Evolutionary conservation across 2,113 vertebrate species (phyloP), one percentile per base, ranked within the genome.

Genomic region (Grantiella picta): DNA sequence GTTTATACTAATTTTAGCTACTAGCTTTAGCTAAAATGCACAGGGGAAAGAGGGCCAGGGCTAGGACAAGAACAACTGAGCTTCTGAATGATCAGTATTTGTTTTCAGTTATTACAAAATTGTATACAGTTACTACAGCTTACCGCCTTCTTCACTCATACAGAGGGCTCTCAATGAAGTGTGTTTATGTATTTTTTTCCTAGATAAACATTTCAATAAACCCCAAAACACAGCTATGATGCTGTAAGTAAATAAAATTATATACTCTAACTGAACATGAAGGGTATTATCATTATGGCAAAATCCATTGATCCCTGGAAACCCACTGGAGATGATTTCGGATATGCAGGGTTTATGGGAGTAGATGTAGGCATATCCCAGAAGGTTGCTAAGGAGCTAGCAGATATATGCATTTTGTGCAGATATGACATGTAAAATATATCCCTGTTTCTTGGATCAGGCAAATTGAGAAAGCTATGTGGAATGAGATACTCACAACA

Each of bases 371-470:
- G 50, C 73, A 85, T 83, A 75, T 57, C 68, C 64, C 59, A 91
- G 86, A 94, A 95, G 83, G 85, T 82, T 96, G 81, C 77, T 92
- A 96, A 96, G 95, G 44, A 91, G 94, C 85, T 80, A 89, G 69
- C 40, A 82, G 77, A 86, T 75, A 81, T 53, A 78, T 69, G 85
- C 70, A 44, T 95, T 94, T 92, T 95, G 79, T 56, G n/a, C 64
- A 91, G 75, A 92, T 71, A 71, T 85, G 91, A 86, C 44, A 81
- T 11, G 36, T 60, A 86, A 94, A 96, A 76, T 73, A 82, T 24
- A 87, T 95, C 38, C 72, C 44, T 47, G 14, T 59, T 96, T 78
- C 82, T 86, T 94, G 89, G 84, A 61, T 70, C 82, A 90, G 73
- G 56, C 20, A 38, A 94, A 87, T 59, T 54, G 59, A 86, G 73